Base-by-base conservation (phyloP, 2,888 invertebrate species). In the Eudemis profundana region DNA sequence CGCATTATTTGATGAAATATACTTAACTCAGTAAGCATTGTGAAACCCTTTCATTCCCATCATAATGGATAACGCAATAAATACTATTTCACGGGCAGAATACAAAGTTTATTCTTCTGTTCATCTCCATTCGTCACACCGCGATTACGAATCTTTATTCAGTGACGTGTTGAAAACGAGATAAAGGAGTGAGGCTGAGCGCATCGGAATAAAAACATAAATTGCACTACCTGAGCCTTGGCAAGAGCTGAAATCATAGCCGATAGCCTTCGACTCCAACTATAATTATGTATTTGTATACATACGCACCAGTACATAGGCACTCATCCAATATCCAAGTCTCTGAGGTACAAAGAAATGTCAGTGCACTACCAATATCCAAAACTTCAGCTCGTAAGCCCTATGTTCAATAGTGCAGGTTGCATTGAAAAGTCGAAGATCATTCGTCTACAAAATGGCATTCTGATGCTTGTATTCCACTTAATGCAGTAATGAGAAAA, bases 111-210 rank as follows among this genome's bases (percentile, higher is more conserved):
- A 65, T 60, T 65, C 36, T 60, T 19, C 42, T 49, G 49, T 49
- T 56, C 15, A 56, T 65, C 47, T 36, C 38, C 47, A 60, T 60
- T 65, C 40, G 65, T 65, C 53, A 60, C 46, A 60, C 53, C 15
- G 53, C 65, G 47, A 65, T 65, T 65, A 65, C 65, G 29, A 47
- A 53, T 60, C 56, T 62, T 27, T 36, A 53, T 42, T 65, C 65
- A 65, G 60, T 65, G 65, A 65, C 65, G 60, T 65, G 65, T 65
- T 65, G 53, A 60, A 59, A 65, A 65, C 15, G 51, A 53, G 65
- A 65, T 65, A 64, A 59, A 65, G 65, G 60, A 65, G 53, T 65
- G 60, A 51, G 59, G 40, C 51, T 44, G 36, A 14, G 12, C 51
- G 44, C 14, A 53, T 29, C 36, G 29, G 46, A 44, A 64, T 53